phyloP scores from a whole-genome alignment of 2,113 vertebrate species.

The Zapus hudsonius region DNA sequence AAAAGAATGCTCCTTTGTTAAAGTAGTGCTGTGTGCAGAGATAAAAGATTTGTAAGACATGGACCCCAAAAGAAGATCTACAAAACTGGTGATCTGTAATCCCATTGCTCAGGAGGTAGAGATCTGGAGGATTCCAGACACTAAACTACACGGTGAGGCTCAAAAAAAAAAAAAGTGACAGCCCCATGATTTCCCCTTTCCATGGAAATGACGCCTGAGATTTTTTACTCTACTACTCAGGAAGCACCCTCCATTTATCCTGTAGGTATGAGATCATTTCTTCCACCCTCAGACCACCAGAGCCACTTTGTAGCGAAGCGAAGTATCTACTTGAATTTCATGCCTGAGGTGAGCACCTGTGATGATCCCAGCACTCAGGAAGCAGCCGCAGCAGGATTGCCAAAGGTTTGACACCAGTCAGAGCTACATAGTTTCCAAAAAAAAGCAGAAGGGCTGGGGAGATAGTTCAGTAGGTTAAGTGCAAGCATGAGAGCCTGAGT shows the following conservation, averaged over 20 bases:
- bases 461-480: too few relatives aligned
- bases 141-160: too few relatives aligned
- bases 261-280: slow-evolving; percentile 16
- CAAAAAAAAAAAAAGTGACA: background rate
- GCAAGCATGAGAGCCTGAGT: too few relatives aligned
- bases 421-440: too few relatives aligned
- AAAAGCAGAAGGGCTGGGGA: too few relatives aligned
- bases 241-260: background rate
- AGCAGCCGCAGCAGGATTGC: too few relatives aligned
- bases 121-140: too few relatives aligned
- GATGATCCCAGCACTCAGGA: background rate
- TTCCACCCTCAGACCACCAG: background rate
- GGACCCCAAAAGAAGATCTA: background rate
- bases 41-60: background rate
- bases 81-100: too few relatives aligned
- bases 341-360: background rate
- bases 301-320: background rate
- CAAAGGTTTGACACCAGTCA: too few relatives aligned
- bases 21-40: background rate
- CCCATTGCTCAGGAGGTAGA: too few relatives aligned
- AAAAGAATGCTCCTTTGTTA: background rate
- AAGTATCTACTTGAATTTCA: background rate
- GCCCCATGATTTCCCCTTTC: slow-evolving; percentile 32
- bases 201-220: slow-evolving; percentile 17
- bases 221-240: background rate